Conservation (phyloP, 2,113 vertebrate species). For the Sisor rabdophorus region DNA sequence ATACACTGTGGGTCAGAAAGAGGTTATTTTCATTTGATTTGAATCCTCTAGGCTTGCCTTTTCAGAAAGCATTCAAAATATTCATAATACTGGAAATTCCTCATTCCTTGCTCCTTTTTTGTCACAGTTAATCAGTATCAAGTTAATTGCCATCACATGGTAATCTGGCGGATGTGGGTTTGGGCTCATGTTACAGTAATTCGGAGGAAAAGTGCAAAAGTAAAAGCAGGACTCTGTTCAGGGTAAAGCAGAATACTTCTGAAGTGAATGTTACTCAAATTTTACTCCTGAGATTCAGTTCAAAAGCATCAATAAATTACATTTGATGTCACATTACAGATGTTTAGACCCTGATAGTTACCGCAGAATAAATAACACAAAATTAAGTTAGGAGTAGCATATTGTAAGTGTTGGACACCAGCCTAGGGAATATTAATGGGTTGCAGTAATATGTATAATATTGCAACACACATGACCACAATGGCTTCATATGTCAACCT, state of each 20-base stretch:
- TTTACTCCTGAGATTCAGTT: not conserved
- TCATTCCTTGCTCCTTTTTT: not conserved
- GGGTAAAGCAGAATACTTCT: conserved; percentile 4
- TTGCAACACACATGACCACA: not conserved
- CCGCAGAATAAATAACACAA: not conserved
- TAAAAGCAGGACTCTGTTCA: conserved; percentile 32
- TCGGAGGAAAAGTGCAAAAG: conserved; percentile 24
- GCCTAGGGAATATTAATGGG: not conserved
- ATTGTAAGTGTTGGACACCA: not conserved
- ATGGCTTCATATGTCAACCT: conserved; percentile 11
- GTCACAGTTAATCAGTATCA: conserved; percentile 23
- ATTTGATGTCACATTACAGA: not conserved
- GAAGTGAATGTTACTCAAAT: not conserved
- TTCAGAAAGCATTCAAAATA: conserved; percentile 37
- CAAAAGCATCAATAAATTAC: not conserved
- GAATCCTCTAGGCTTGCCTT: conserved; percentile 37
- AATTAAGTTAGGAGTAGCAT: not conserved
- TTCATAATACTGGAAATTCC: conserved; percentile 32
- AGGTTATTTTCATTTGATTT: conserved; percentile 60
- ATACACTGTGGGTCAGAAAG: not conserved
- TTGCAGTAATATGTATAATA: conserved; percentile 25
- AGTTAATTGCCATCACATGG: conserved; percentile 45
- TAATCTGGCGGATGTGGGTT: conserved; percentile 21
- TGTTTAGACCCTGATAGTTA: not conserved
- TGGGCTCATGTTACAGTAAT: conserved; percentile 33